Evolutionary conservation across 2,797 vertebrate genomes (phyloP).

Genomic region (Halcyon smyrnensis): DNA sequence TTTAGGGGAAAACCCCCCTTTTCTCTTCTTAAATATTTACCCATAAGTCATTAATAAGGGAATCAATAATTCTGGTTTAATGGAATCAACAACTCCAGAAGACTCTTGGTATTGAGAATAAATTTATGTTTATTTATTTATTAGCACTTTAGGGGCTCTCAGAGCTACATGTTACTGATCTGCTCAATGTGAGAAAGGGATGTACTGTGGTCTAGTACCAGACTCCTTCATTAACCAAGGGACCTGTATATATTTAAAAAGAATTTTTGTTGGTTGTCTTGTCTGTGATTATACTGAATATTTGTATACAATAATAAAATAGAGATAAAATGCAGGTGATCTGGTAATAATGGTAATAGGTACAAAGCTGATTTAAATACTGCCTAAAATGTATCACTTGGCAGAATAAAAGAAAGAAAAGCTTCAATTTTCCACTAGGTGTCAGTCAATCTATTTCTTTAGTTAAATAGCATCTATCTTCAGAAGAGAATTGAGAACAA

Average conservation of each 20-base stretch:
- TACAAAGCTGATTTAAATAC: background rate
- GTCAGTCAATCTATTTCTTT: constrained; percentile 48
- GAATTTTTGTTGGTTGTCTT: background rate
- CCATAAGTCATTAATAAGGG: background rate
- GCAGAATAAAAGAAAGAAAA: background rate
- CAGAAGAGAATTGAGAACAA: background rate
- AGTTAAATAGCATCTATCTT: background rate
- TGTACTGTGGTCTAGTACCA: background rate
- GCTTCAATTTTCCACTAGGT: constrained; percentile 42
- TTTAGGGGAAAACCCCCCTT: background rate
- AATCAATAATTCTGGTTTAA: background rate
- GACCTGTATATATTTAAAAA: background rate
- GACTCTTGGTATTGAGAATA: background rate
- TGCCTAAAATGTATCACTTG: background rate
- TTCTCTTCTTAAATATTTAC: background rate
- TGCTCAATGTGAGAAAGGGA: background rate
- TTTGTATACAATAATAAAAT: background rate
- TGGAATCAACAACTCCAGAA: background rate
- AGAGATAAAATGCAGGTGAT: background rate
- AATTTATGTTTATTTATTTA: background rate
- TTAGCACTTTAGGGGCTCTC: background rate
- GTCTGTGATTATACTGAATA: background rate
- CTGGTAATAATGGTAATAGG: background rate
- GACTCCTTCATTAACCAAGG: background rate
- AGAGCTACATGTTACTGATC: background rate